These are phyloP conservation scores for Anser cygnoides DNA, from an alignment of 2,113 vertebrate species.

Conservation along the genomic window DNA sequence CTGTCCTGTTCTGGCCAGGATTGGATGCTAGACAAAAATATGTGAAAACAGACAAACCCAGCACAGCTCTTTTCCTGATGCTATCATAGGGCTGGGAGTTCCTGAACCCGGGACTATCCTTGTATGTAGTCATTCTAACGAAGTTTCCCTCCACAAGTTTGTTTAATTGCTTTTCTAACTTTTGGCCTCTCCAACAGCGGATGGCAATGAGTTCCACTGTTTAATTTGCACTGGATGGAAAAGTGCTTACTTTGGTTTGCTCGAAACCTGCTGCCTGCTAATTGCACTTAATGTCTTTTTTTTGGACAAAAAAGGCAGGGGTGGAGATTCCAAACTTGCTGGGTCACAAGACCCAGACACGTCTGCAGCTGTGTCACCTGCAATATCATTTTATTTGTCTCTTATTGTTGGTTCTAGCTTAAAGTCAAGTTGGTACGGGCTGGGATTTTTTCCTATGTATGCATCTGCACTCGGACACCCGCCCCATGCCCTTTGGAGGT, in stretches of 20 bases:
- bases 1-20: background rate
- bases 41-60: background rate
- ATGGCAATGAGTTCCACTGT: background rate
- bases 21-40: background rate
- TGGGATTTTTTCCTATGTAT: background rate
- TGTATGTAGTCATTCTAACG: background rate
- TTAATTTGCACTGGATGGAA: background rate
- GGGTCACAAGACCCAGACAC: background rate
- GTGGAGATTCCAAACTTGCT: background rate
- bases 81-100: background rate
- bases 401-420: background rate
- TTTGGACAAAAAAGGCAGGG: background rate
- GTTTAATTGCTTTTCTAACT: background rate
- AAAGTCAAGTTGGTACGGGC: background rate
- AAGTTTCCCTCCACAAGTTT: background rate
- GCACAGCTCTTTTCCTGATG: background rate
- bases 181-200: background rate
- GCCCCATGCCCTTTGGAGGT: background rate
- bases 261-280: background rate
- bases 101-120: background rate
- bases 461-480: background rate
- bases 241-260: background rate
- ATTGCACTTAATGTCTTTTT: background rate
- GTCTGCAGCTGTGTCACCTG: background rate
- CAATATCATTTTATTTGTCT: background rate